Base-by-base conservation (phyloP, 30 jellyfish, hydroid and myxozoan species). In the Pseudorhiza aurosa region DNA sequence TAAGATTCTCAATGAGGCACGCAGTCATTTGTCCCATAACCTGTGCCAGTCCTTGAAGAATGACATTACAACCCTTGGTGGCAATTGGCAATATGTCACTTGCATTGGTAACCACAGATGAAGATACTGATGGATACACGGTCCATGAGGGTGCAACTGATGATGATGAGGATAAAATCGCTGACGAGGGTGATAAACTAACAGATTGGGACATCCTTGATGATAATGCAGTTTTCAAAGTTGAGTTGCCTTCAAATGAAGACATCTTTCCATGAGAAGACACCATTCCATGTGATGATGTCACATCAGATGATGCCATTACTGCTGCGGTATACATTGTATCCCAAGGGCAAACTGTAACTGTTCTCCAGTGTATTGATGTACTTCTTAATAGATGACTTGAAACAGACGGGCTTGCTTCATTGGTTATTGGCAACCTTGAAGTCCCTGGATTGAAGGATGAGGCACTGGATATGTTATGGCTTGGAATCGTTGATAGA, bases 1-100 rank as follows among this genome's bases (percentile, higher is more conserved):
- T 44, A 21, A 77, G 70, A 63, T 58, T 60, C 39, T 33, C 28
- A 45, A 85, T 33, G 44, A 80, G 57, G 71, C 98, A 92, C 10
- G 29, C 19, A 17, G 98, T 77, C 76, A 85, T 50, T 25, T 71
- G 81, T 19, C 81, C 81, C 92, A 92, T 78, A 53, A 88, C 98
- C 2, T 53, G 39, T 31, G 96, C 74, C 10, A 92, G 76, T 24
- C 77, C 95, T 17, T 78, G 65, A 25, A 77, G 44, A 5, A 82
- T 72, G 12, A 75, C 88, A 65, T 83, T 77, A 68, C 97, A 89
- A 4, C 75, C 84, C 10, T 42, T 46, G 19, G 27, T 78, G 10
- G 96, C 85, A 50, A 55, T 36, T 9, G 96, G 92, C 17, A 32
- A 43, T 11, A 79, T 67, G 33, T 44, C 59, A 62, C 80, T 46